These are phyloP conservation scores for Sturnira hondurensis DNA, from an alignment of 2,113 vertebrate genomes.

Conservation along the genomic window DNA sequence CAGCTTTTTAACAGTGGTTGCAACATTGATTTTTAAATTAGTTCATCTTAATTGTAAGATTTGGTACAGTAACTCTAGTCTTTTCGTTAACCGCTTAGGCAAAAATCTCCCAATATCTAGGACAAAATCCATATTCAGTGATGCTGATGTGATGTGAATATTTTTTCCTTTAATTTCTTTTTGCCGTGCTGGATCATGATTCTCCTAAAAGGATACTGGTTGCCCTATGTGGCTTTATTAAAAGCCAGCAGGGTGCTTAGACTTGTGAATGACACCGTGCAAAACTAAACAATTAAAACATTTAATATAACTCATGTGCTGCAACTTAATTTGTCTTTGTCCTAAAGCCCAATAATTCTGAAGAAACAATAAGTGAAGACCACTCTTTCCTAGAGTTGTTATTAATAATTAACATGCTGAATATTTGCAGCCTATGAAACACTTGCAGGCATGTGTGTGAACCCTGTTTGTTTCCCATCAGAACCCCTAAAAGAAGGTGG, in stretches of 20 bases:
- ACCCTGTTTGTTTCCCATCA: background rate
- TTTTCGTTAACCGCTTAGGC: background rate
- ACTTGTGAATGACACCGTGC: background rate
- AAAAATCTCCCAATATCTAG: background rate
- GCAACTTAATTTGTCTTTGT: background rate
- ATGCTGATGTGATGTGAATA: background rate
- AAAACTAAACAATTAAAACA: background rate
- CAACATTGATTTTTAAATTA: constrained; percentile 6
- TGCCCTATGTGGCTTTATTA: background rate
- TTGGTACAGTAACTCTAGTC: background rate
- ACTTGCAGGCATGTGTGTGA: fast-evolving
- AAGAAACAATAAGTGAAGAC: background rate
- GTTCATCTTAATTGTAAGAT: background rate
- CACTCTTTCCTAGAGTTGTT: background rate
- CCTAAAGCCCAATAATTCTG: background rate
- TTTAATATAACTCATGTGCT: background rate
- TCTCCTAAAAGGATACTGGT: background rate
- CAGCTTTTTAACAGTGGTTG: background rate
- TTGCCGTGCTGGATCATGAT: background rate
- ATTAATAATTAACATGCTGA: background rate
- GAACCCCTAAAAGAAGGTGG: background rate
- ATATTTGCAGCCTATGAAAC: background rate
- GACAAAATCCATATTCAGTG: background rate
- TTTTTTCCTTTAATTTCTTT: background rate
- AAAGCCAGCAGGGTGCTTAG: background rate